Percentiles rank a stretch among this genome's conserved stretches.
These are phyloP conservation scores for Indri indri DNA, from an alignment of 2,113 vertebrate genomes.

Conservation along the genomic window DNA sequence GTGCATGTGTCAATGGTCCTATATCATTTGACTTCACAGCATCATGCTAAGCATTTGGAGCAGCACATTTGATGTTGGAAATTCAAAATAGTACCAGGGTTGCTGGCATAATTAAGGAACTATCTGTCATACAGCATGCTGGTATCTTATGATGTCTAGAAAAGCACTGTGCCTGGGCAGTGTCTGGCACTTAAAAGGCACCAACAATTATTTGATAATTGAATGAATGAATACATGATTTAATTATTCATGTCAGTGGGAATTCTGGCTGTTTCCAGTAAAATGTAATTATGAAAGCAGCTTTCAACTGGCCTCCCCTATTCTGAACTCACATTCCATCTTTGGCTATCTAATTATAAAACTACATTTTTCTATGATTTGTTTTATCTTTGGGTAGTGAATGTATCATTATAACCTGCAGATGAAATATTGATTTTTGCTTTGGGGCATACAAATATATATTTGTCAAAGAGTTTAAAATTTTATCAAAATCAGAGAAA, in stretches of 20 bases:
- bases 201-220: not conserved
- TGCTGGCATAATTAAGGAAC: not conserved
- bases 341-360: not conserved
- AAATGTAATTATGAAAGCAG: not conserved
- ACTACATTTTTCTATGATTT: not conserved
- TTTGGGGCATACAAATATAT: not conserved
- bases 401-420: not conserved
- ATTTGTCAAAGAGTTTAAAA: not conserved
- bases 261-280: not conserved
- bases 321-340: not conserved
- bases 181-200: not conserved
- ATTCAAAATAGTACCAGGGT: not conserved
- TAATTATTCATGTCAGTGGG: not conserved
- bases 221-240: not conserved
- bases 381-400: not conserved
- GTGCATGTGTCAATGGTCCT: not conserved
- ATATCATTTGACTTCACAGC: not conserved
- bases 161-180: not conserved
- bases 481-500: not conserved
- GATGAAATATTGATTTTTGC: not conserved
- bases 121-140: not conserved
- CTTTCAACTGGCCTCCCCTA: not conserved
- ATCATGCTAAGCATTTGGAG: not conserved
- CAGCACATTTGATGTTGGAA: not conserved
- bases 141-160: not conserved